A percentile compares a stretch with the other conserved stretches of the same genome.
Evolutionary conservation across 2,797 vertebrate species (phyloP).

Genomic region (Hirundo rustica): DNA sequence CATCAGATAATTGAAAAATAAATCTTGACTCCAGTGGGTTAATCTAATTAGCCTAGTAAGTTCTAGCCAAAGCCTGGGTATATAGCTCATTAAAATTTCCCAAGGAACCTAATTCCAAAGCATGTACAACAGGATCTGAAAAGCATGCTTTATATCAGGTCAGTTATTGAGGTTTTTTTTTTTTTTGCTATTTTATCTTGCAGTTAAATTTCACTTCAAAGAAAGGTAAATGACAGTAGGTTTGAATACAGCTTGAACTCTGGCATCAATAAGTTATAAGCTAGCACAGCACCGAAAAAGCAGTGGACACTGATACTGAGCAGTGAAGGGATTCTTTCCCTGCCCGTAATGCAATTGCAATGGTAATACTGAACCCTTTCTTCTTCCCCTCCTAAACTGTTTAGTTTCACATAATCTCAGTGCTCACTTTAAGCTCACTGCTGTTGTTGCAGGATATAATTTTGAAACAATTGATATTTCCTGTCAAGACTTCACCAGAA

Average conservation of each 20-base stretch:
- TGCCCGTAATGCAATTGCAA: neutral
- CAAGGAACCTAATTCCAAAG: neutral
- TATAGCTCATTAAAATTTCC: neutral
- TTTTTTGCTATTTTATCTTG: neutral
- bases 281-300: neutral
- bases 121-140: neutral
- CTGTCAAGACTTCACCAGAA: neutral
- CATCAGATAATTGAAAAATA: neutral
- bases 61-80: neutral
- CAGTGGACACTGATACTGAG: neutral
- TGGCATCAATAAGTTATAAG: neutral
- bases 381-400: neutral
- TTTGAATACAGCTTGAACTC: neutral
- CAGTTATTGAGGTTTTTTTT: fast-evolving
- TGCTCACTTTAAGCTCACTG: neutral
- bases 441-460: neutral
- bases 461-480: neutral
- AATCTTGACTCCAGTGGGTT: neutral
- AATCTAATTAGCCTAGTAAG: neutral
- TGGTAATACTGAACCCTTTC: neutral
- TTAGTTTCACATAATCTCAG: neutral
- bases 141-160: neutral
- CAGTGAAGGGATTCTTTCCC: neutral
- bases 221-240: neutral
- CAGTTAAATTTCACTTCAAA: neutral